Conservation (phyloP, 2,888 invertebrate species). For the Argyra leucocephala region DNA sequence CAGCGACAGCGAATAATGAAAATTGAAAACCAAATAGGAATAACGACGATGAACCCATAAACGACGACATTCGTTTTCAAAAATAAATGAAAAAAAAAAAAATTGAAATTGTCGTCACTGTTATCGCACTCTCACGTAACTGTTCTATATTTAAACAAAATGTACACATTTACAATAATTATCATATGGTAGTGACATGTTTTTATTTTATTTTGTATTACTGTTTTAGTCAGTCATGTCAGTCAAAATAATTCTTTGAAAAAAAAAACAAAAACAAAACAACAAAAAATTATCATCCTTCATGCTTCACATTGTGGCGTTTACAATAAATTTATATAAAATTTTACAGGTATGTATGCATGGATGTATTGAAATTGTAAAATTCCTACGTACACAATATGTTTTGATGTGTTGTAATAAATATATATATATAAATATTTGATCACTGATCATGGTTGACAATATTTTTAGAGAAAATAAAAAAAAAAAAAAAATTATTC, state of each 20-base stretch:
- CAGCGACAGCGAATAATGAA: neutral
- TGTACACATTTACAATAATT: neutral
- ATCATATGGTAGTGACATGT: neutral
- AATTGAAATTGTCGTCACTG: neutral
- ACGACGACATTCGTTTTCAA: neutral
- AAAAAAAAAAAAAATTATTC: neutral
- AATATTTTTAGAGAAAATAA: neutral
- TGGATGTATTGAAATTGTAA: too few relatives aligned
- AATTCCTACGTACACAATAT: too few relatives aligned
- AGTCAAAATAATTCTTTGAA: neutral
- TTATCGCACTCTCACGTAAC: neutral
- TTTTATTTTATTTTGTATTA: neutral
- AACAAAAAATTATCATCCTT: neutral
- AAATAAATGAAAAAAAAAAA: too few relatives aligned
- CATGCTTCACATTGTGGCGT: neutral
- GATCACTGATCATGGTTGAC: constrained; percentile 3
- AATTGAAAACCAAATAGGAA: neutral
- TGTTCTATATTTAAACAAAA: neutral
- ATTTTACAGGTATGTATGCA: neutral
- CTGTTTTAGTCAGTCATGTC: neutral
- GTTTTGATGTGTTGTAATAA: neutral
- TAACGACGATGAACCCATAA: neutral
- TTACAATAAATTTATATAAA: neutral
- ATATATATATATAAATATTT: neutral
- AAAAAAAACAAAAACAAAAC: neutral